Conservation (phyloP, 2,888 invertebrate genomes). For the Eilema caniola region DNA sequence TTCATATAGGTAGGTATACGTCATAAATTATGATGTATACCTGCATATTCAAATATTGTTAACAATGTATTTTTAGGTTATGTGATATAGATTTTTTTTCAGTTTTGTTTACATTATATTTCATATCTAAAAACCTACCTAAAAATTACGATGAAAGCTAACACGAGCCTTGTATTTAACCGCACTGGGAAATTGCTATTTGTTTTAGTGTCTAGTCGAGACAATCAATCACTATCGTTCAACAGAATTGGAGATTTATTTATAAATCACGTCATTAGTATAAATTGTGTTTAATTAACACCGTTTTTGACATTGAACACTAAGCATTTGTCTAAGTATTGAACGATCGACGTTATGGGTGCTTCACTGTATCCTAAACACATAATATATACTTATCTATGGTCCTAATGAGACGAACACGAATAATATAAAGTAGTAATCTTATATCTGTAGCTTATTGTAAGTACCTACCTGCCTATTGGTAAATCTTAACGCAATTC, state of each 20-base stretch:
- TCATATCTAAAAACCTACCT: not conserved
- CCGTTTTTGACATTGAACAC: slow-evolving; percentile 21
- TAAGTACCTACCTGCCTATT: too few species aligned
- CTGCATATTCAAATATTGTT: not conserved
- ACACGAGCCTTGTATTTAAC: not conserved
- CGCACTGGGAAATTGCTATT: slow-evolving; percentile 20
- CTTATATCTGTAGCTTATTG: too few species aligned
- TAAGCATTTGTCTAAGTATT: not conserved
- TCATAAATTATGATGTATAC: too few species aligned
- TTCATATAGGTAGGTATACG: too few species aligned
- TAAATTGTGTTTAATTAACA: slow-evolving; percentile 31
- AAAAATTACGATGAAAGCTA: not conserved
- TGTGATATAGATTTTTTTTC: not conserved
- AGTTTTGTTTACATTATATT: not conserved
- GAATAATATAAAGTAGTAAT: too few species aligned
- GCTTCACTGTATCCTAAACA: too few species aligned
- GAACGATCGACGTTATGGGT: too few species aligned
- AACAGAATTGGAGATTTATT: slow-evolving; percentile 29
- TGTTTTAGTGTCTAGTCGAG: slow-evolving; percentile 19
- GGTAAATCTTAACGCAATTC: too few species aligned
- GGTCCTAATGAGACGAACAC: too few species aligned
- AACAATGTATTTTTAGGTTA: not conserved
- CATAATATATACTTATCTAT: too few species aligned
- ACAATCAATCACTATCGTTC: slow-evolving; percentile 40
- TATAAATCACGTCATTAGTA: slow-evolving; percentile 49